Percentiles rank a stretch among this genome's conserved stretches.
Evolutionary conservation across 1,140 invertebrate species (phyloP).

Genomic region (Nephila pilipes): DNA sequence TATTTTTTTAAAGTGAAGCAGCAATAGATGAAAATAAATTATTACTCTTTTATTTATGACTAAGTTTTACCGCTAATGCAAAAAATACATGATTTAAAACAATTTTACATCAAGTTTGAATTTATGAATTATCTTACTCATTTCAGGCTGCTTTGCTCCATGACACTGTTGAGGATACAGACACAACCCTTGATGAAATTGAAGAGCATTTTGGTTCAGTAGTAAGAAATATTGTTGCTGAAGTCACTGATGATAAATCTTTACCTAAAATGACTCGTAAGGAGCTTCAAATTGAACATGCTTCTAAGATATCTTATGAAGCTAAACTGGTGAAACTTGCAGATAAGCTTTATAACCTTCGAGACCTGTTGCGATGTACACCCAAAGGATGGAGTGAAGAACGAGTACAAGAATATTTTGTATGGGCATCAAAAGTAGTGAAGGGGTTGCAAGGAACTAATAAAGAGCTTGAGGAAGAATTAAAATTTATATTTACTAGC

Average conservation of each 20-base stretch:
- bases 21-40: too few relatives aligned
- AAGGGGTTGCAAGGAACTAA: conserved; percentile 87
- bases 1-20: too few relatives aligned
- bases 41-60: too few relatives aligned
- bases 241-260: conserved; percentile 91
- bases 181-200: conserved; percentile 90
- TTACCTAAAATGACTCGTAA: conserved; percentile 87
- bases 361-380: conserved; percentile 86
- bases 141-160: conserved; percentile 89
- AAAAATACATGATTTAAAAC: too few relatives aligned
- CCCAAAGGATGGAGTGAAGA: conserved; percentile 86
- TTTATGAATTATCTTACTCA: conserved; percentile 66
- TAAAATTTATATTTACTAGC: conserved; percentile 79
- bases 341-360: conserved; percentile 92
- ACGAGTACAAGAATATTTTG: conserved; percentile 86
- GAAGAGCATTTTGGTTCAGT: conserved; percentile 86
- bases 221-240: conserved; percentile 85
- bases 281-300: conserved; percentile 87
- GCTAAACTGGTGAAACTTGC: conserved; percentile 92
- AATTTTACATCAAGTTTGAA: too few relatives aligned
- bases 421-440: conserved; percentile 88
- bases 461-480: conserved; percentile 84
- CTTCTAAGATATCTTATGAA: conserved; percentile 83
- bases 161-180: conserved; percentile 95
- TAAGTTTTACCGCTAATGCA: too few relatives aligned